Percentiles rank a stretch among this genome's conserved stretches.
Evolutionary conservation across 2,888 invertebrate species (phyloP).

Genomic region (Acrocera orbiculus): DNA sequence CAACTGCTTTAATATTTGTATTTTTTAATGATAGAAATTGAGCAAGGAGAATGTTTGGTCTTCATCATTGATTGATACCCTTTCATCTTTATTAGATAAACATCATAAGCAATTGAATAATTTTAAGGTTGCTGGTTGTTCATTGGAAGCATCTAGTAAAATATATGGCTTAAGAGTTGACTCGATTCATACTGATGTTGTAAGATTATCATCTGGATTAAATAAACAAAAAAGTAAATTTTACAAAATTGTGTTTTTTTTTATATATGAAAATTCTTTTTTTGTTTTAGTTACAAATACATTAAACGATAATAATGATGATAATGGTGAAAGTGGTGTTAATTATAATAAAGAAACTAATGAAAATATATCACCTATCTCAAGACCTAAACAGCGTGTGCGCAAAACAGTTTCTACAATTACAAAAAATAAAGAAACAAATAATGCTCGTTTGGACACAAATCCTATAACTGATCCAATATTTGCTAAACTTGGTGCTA

Average conservation of each 20-base stretch:
- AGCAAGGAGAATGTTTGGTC: slow-evolving; percentile 79
- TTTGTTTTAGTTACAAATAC: slow-evolving; percentile 5
- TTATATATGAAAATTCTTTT: neutral
- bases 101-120: slow-evolving; percentile 52
- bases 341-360: slow-evolving; percentile 7
- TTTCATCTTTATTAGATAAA: slow-evolving; percentile 55
- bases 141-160: slow-evolving; percentile 74
- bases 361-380: slow-evolving; percentile 10
- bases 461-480: slow-evolving; percentile 37
- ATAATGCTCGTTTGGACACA: slow-evolving; percentile 28
- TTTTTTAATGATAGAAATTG: slow-evolving; percentile 58
- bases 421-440: slow-evolving; percentile 28
- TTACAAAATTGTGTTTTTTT: neutral
- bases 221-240: slow-evolving; percentile 21
- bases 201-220: slow-evolving; percentile 54
- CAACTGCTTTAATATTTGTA: slow-evolving; percentile 1
- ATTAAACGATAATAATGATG: slow-evolving; percentile 8
- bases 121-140: slow-evolving; percentile 64
- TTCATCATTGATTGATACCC: slow-evolving; percentile 69
- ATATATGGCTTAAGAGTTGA: slow-evolving; percentile 80
- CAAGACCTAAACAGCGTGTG: slow-evolving; percentile 20
- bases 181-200: slow-evolving; percentile 59
- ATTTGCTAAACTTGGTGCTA: slow-evolving; percentile 41
- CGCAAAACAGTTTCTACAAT: slow-evolving; percentile 23
- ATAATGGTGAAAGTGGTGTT: slow-evolving; percentile 11